Percentiles rank a stretch among this genome's conserved stretches.
Evolutionary conservation across 2,113 vertebrate species (phyloP).

Genomic region (Phycodurus eques): DNA sequence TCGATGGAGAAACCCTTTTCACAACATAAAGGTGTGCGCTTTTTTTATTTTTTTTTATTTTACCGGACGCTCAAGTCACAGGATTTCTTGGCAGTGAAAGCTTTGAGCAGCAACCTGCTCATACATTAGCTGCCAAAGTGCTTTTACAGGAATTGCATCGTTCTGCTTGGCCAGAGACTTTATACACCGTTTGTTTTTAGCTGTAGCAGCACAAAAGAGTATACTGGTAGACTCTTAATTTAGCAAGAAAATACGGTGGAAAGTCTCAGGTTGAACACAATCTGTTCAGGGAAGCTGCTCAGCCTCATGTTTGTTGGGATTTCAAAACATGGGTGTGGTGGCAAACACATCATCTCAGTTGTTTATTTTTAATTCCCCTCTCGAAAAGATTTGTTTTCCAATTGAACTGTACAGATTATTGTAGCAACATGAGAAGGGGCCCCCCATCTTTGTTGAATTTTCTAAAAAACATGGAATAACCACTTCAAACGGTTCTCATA

Average conservation of each 20-base stretch:
- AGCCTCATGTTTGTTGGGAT: background rate
- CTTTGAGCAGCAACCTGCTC: slow-evolving; percentile 34
- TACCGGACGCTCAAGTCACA: slow-evolving; percentile 20
- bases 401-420: too few species aligned
- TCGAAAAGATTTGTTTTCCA: too few species aligned
- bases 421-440: too few species aligned
- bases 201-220: slow-evolving; percentile 37
- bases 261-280: background rate
- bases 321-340: background rate
- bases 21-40: background rate
- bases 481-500: too few species aligned
- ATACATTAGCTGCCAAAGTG: slow-evolving; percentile 36
- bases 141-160: slow-evolving; percentile 43
- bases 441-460: too few species aligned
- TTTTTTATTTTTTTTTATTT: background rate
- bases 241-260: background rate
- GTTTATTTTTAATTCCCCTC: too few species aligned
- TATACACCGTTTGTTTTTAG: slow-evolving; percentile 35
- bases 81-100: slow-evolving; percentile 32
- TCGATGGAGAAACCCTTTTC: background rate
- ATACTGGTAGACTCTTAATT: slow-evolving; percentile 11
- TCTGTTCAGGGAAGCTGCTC: background rate
- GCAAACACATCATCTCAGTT: too few species aligned
- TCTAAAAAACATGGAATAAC: too few species aligned
- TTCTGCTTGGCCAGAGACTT: slow-evolving; percentile 38